Evolutionary conservation across 2,113 vertebrate genomes (phyloP), one percentile per base, ranked within the genome.

Genomic region (Bostrychus sinensis): DNA sequence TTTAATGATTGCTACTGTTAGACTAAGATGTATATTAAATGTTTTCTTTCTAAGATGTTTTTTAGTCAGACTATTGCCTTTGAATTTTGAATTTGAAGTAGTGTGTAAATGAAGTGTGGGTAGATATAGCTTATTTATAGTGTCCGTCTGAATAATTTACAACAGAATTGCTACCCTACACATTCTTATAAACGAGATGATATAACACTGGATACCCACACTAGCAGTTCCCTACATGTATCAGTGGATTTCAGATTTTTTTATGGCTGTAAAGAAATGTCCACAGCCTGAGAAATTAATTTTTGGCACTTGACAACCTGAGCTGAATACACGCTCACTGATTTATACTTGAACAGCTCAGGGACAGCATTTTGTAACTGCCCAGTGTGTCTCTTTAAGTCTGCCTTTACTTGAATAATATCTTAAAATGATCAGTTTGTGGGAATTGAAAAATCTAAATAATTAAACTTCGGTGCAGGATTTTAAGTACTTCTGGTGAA

Each of bases 221-320:
- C 11, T 48, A 25, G 25, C 45, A 20, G 23, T 48, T 25, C 20
- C 22, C 45, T 48, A 5, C 25, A 23, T 23, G 48, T 51, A 51
- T 23, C 25, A 28, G 25, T 28, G 23, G 2, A 28, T 28, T n/a
- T 28, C 14, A 28, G 48, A 30, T 16, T 13, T n/a, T 8, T 28
- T 28, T 51, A 51, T 30, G 48, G 25, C 48, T 30, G 25, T 30
- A 51, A 46, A 46, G 3, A 46, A 46, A 46, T 20, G 10, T 46
- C 19, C 43, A 46, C 43, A 7, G 20, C 11, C 43, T 46, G 25
- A 30, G 48, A 30, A 50, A n/a, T 30, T 30, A 17, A 51, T 51
- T 26, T 51, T 51, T 51, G 16, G 25, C 25, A 28, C 48, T 51
- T 28, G 25, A 51, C 48, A 51, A 51, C 16, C 23, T 3, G 25